Base-by-base conservation (phyloP, 2,797 vertebrate genomes). In the Myripristis jacobus region DNA sequence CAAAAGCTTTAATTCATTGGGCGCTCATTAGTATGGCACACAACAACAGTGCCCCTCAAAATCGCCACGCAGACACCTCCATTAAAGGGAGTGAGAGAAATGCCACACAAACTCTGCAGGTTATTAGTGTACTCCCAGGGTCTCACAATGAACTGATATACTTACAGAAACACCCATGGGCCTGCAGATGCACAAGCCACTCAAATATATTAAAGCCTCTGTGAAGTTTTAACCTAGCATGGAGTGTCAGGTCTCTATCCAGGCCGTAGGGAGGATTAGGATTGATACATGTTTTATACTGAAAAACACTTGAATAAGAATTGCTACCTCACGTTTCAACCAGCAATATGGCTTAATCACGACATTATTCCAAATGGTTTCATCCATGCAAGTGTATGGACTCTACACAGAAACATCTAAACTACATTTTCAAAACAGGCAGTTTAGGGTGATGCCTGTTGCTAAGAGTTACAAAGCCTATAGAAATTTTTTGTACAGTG, bases 81-180 rank as follows among this genome's bases (percentile, higher is more conserved):
- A 66, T 83, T 82, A 74, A 77, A 75, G 67, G 55, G 43, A 1
- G 67, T 1, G 53, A 70, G 75, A 75, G 83, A 87, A 90, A 89
- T 82, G 60, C 78, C 84, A 77, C 82, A 90, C 67, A 62, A 55
- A 52, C 66, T 15, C 48, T 63, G 67, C 59, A 87, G 36, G 70
- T 73, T 69, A 52, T 66, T 71, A 27, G 70, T 34, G 46, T 16
- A 8, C 46, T 50, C 12, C 18, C 19, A n/a, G 21, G 38, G 46
- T 48, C 43, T 25, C 67, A 54, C 53, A 47, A 16, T 59, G 60
- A 75, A 54, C 70, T 75, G 60, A 66, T 48, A 56, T 60, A 65
- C 43, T 60, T 21, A 44, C 57, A 48, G 43, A 36, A 72, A 62
- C 57, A 76, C 46, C 43, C 19, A 36, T 52, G 41, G 36, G 19